Percentiles rank a stretch among this genome's conserved stretches.
phyloP scores from a whole-genome alignment of 1,140 invertebrate species.

The Portunus trituberculatus region DNA sequence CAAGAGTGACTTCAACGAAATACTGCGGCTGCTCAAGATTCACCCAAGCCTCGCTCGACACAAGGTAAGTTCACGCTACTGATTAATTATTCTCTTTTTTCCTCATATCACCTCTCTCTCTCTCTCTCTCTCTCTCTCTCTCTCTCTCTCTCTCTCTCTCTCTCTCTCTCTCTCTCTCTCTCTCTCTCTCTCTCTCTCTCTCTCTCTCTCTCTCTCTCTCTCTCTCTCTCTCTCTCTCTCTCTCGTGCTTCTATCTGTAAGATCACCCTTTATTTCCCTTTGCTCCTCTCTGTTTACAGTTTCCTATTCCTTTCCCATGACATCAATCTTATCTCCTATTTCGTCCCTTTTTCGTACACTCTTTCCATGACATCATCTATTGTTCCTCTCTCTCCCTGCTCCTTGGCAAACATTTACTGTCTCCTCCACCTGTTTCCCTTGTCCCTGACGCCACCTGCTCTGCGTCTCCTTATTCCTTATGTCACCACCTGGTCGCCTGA shows the following conservation, averaged over 20 bases:
- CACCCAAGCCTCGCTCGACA: conserved; percentile 73
- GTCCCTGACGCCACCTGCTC: no score
- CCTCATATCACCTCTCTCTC: neutral
- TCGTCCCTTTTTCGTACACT: neutral
- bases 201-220: no score
- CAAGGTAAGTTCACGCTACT: conserved; percentile 61
- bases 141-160: no score
- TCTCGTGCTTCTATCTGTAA: no score
- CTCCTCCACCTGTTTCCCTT: no score
- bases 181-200: no score
- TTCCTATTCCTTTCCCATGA: neutral
- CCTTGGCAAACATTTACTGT: neutral
- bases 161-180: no score
- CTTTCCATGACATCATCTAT: neutral
- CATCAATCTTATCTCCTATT: neutral
- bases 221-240: no score
- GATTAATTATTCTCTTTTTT: neutral
- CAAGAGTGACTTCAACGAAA: conserved; percentile 77
- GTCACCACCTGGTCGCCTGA: no score
- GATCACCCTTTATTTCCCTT: no score
- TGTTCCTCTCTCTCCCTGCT: neutral
- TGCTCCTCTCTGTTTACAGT: neutral
- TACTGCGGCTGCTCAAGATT: conserved; percentile 72
- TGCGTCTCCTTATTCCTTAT: no score
- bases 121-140: no score